phyloP scores from a whole-genome alignment of 35 echinoderm and acorn worm species.

The Eucidaris tribuloides region DNA sequence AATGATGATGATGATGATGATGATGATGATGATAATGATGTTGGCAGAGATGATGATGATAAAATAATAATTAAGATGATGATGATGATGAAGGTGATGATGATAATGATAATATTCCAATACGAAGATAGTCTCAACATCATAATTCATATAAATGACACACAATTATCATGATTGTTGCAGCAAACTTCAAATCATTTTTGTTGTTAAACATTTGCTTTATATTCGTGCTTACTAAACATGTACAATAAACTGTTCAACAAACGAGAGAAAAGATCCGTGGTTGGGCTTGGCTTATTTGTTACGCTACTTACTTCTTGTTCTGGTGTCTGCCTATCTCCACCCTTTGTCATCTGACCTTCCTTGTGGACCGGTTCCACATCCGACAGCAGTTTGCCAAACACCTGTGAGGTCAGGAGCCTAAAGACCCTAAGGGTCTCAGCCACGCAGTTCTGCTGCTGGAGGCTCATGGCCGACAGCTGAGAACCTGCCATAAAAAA shows the following conservation, averaged over 20 bases:
- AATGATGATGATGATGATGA: no score
- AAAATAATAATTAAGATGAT: no score
- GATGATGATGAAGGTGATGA: no score
- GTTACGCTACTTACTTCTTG: conserved; percentile 38
- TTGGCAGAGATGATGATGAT: no score
- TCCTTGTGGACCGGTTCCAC: conserved; percentile 41
- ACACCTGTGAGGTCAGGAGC: conserved; percentile 93
- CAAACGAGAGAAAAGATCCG: not conserved
- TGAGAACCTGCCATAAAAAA: conserved; percentile 44
- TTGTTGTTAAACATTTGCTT: no score
- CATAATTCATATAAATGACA: no score
- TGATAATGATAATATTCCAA: no score
- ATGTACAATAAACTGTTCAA: not conserved
- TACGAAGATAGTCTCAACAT: no score
- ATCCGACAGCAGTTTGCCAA: conserved; percentile 85
- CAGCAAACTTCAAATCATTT: no score
- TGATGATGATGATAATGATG: no score
- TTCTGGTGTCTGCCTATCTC: conserved; percentile 46
- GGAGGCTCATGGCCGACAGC: conserved; percentile 50
- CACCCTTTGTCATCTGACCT: conserved; percentile 22
- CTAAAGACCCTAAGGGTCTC: conserved; percentile 91
- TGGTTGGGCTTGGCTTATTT: not conserved
- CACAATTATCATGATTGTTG: no score
- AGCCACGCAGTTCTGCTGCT: conserved; percentile 91
- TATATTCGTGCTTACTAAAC: no score